Evolutionary conservation across 2,797 vertebrate species (phyloP).

Genomic region (Alfaro cultratus): DNA sequence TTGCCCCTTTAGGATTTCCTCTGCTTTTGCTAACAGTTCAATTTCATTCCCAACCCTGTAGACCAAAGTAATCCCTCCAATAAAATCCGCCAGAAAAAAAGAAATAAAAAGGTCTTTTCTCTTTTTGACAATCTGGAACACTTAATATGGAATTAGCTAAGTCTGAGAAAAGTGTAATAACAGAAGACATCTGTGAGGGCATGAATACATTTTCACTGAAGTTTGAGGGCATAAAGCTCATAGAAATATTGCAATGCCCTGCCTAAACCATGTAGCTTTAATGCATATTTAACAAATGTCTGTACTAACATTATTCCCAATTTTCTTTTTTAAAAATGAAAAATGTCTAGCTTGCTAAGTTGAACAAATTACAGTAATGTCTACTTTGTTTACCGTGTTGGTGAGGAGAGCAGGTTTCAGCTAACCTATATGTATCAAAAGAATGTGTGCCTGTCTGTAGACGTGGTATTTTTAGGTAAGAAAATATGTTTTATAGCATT

Average conservation of each 20-base stretch:
- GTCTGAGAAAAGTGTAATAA: neutral
- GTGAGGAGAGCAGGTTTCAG: neutral
- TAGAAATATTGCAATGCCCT: neutral
- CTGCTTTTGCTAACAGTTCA: neutral
- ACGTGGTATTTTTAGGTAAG: neutral
- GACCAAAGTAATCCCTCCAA: neutral
- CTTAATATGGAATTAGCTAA: neutral
- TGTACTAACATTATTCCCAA: neutral
- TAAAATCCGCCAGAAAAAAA: neutral
- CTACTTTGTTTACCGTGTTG: neutral
- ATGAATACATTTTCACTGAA: neutral
- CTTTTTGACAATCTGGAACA: neutral
- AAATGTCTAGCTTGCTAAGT: neutral
- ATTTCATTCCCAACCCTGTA: neutral
- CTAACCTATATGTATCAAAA: neutral
- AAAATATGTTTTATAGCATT: neutral
- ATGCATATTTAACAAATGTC: neutral
- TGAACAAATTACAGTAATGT: neutral
- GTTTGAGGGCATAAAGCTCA: neutral
- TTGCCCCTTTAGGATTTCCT: neutral
- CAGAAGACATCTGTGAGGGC: neutral
- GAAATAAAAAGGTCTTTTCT: neutral
- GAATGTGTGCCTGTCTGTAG: neutral
- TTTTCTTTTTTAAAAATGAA: neutral
- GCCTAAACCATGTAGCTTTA: neutral